Percentiles rank a stretch among this genome's conserved stretches.
Conservation (phyloP, 1,140 invertebrate genomes). For the Drosophila ficusphila region DNA sequence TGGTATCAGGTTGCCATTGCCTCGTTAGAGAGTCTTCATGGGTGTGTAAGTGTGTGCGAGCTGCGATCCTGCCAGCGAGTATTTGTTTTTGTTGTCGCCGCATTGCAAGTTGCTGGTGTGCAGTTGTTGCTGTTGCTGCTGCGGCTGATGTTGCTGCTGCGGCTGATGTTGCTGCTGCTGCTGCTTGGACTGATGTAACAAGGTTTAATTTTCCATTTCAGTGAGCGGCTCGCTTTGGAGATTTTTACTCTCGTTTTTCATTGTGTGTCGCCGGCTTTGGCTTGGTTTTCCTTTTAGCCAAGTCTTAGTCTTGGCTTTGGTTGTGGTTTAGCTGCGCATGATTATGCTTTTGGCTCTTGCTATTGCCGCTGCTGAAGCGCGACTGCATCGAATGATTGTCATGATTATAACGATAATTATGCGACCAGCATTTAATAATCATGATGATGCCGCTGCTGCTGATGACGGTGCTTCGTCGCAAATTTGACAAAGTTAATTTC, state of each 20-base stretch:
- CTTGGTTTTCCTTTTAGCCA: constrained; percentile 42
- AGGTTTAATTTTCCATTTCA: constrained; percentile 84
- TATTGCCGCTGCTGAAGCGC: constrained; percentile 50
- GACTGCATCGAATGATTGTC: constrained; percentile 60
- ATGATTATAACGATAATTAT: constrained; percentile 65
- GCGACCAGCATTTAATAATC: constrained; percentile 51
- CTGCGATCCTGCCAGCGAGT: constrained; percentile 62
- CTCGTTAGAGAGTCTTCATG: constrained; percentile 55
- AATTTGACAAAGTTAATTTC: constrained; percentile 72
- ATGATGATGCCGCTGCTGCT: constrained; percentile 34
- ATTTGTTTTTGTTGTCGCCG: constrained; percentile 52
- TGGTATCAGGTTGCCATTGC: constrained; percentile 73
- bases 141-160: constrained; percentile 31
- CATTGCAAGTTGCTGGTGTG: constrained; percentile 33
- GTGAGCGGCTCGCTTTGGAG: constrained; percentile 74
- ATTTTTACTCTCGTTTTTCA: constrained; percentile 83
- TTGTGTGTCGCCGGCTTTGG: constrained; percentile 60
- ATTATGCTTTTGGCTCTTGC: constrained; percentile 53
- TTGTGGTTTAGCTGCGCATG: constrained; percentile 67
- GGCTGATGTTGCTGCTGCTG: constrained; percentile 49
- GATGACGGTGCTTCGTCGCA: constrained; percentile 53
- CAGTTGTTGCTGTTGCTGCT: constrained; percentile 23
- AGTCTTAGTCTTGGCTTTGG: constrained; percentile 27
- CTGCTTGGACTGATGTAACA: constrained; percentile 78
- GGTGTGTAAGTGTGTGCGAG: constrained; percentile 18